A percentile compares a stretch with the other conserved stretches of the same genome.
Conservation (phyloP, 2,113 vertebrate species). For the Heterochromis multidens region DNA sequence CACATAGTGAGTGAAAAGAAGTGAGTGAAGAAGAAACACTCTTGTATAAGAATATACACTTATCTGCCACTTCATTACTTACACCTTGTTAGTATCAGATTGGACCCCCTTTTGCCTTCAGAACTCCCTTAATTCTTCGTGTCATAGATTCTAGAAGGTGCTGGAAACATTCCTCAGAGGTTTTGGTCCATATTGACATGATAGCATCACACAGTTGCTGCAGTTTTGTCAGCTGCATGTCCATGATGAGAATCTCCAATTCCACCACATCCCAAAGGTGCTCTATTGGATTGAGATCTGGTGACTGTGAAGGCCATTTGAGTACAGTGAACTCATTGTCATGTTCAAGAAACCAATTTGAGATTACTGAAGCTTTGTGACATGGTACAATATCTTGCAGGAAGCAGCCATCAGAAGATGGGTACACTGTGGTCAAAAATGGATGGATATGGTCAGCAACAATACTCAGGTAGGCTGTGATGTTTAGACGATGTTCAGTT, state of each 20-base stretch:
- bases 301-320: no score
- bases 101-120: not conserved
- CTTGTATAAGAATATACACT: not conserved
- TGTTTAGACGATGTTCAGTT: not conserved
- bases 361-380: not conserved
- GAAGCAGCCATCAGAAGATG: not conserved
- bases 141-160: not conserved
- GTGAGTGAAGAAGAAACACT: not conserved
- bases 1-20: no score
- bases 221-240: not conserved
- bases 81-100: not conserved
- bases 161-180: not conserved
- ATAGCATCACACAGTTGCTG: not conserved
- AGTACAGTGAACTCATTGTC: no score
- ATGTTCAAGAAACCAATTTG: not conserved
- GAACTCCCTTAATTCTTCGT: not conserved
- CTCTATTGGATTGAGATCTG: not conserved
- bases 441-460: not conserved
- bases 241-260: not conserved
- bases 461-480: not conserved
- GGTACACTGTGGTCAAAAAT: not conserved
- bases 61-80: not conserved
- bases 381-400: not conserved
- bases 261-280: not conserved
- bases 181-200: not conserved